Conservation (phyloP, 2,888 invertebrate species). For the Hermodice carunculata region DNA sequence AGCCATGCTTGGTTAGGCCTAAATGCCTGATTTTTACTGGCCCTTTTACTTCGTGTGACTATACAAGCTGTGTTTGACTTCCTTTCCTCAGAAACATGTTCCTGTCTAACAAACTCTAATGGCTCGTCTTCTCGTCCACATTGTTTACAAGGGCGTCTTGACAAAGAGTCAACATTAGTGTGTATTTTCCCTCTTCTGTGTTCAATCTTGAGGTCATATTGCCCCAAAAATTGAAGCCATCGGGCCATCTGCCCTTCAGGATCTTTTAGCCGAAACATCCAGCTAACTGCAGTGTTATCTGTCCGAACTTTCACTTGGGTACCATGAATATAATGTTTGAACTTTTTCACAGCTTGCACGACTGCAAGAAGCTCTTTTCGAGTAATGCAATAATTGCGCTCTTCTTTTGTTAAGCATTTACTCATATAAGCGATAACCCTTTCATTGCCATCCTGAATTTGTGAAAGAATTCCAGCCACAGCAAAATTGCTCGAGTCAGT, state of each 20-base stretch:
- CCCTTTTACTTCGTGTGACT: no score
- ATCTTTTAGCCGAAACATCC: slow-evolving; percentile 31
- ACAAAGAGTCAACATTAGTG: slow-evolving; percentile 16
- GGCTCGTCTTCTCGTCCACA: no score
- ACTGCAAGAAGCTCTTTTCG: slow-evolving; percentile 30
- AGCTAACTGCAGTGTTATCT: slow-evolving; percentile 42
- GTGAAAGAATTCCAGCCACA: slow-evolving; percentile 33
- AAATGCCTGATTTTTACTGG: no score
- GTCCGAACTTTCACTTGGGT: slow-evolving; percentile 37
- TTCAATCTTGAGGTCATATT: not conserved
- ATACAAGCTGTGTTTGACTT: no score
- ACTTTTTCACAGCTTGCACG: slow-evolving; percentile 39
- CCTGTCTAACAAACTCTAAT: no score
- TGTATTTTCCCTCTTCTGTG: slow-evolving; percentile 6
- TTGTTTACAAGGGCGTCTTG: no score
- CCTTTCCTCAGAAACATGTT: no score
- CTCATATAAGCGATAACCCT: slow-evolving; percentile 29
- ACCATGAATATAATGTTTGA: slow-evolving; percentile 42
- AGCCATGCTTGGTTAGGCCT: no score
- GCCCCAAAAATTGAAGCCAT: slow-evolving; percentile 7
- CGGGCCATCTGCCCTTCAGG: slow-evolving; percentile 26
- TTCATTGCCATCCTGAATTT: slow-evolving; percentile 29
- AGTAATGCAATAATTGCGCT: slow-evolving; percentile 33
- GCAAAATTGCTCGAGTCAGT: slow-evolving; percentile 29
- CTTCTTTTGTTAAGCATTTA: slow-evolving; percentile 28